A percentile compares a stretch with the other conserved stretches of the same genome.
Evolutionary conservation across 2,888 invertebrate species (phyloP).

Genomic region (Andrena chrysosceles): DNA sequence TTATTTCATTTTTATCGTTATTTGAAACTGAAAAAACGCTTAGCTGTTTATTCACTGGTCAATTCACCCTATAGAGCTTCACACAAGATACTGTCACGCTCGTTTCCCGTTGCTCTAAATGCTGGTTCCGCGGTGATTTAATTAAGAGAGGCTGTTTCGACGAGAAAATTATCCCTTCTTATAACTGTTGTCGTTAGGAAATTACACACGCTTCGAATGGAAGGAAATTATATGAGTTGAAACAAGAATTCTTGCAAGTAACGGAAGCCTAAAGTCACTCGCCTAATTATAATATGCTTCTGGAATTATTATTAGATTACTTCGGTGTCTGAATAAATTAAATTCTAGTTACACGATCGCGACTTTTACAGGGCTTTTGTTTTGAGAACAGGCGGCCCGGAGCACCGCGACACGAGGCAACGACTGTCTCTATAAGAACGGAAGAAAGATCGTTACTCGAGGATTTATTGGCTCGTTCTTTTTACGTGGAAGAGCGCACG

Average conservation of each 20-base stretch:
- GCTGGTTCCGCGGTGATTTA: background rate
- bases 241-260: background rate
- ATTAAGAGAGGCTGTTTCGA: background rate
- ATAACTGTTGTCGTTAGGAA: background rate
- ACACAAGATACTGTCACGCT: background rate
- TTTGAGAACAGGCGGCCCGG: slow-evolving; percentile 22
- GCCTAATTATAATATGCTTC: background rate
- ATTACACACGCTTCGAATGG: background rate
- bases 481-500: slow-evolving; percentile 24
- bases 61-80: too few species aligned
- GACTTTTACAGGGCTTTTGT: slow-evolving; percentile 38
- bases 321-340: too few species aligned
- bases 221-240: background rate
- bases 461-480: slow-evolving; percentile 57
- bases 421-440: slow-evolving; percentile 53
- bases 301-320: background rate
- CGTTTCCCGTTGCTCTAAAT: background rate
- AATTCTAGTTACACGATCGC: background rate
- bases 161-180: background rate
- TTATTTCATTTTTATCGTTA: too few species aligned
- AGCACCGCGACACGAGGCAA: slow-evolving; percentile 12
- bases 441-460: slow-evolving; percentile 52
- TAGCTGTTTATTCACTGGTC: too few species aligned
- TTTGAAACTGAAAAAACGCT: too few species aligned
- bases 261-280: background rate